Base-by-base conservation (phyloP, 1,140 invertebrate genomes). In the Dinothrombium tinctorium region DNA sequence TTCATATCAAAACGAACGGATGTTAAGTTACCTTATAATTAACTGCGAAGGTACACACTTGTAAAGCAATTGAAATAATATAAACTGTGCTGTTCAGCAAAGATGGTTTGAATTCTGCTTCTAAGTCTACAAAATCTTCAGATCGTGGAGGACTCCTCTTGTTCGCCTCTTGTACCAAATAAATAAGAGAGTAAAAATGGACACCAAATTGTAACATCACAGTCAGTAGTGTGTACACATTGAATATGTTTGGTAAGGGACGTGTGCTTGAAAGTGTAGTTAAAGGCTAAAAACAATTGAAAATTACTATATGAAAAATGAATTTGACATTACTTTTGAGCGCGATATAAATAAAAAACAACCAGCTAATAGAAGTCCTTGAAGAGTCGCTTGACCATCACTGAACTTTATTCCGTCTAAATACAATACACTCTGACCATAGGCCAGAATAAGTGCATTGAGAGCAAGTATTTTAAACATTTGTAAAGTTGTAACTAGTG, bases 381-480 rank as follows among this genome's bases (percentile, higher is more conserved):
- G 54, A 41, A 98, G 62, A 0, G 90, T 98, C 0, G 89, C 89
- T 63, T 99, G 92, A 12, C 74, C 74, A 59, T 99, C 94, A 54
- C 83, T 90, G 51, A 96, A 87, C 60, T 94, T 96, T 38, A 99
- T 82, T 20, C 90, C 90, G 60, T 96, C 89, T 44, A 98, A 68
- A 56, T 98, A 99, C 0, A 99, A 65, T 7, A 99, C 92, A 20
- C 87, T 96, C 60, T 98, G 90, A 56, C 86, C 87, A 64, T 99
- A 99, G 0, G 94, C 94, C 29, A 94, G 63, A 42, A 98, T 84
- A 1, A 99, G 67, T 0, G 94, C 90, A 61, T 99, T 98, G n/a
- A 99, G 59, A 0, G 94, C 94, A 26, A 99, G 62, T 49, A 99
- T 99, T 68, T 99, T 99, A 59, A 99, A 99, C 94, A 99, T 99